These are phyloP conservation scores for Vipera ursinii DNA, from an alignment of 2,797 vertebrate genomes.

Conservation along the genomic window DNA sequence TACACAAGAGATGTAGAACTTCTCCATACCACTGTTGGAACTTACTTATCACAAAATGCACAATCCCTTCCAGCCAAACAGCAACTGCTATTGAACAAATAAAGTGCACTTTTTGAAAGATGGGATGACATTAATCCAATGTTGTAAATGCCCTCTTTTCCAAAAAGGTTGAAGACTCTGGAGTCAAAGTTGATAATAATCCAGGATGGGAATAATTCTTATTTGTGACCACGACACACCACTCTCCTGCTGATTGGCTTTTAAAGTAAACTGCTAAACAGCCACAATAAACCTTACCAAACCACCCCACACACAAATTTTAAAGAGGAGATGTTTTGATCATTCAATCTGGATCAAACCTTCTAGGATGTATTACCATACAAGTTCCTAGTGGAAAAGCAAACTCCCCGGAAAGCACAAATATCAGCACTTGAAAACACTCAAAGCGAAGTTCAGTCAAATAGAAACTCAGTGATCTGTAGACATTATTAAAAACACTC, in stretches of 20 bases:
- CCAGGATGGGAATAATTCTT: not conserved
- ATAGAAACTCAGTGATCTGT: constrained; percentile 40
- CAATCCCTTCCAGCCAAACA: not conserved
- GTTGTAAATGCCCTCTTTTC: not conserved
- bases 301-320: not conserved
- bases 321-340: not conserved
- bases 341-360: not conserved
- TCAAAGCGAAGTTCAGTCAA: not conserved
- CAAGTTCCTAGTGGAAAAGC: not conserved
- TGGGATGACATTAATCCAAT: not conserved
- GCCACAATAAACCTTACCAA: not conserved
- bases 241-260: not conserved
- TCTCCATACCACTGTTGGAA: not conserved
- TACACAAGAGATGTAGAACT: not conserved
- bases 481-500: constrained; percentile 8
- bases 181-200: not conserved
- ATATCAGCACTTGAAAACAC: not conserved
- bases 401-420: not conserved
- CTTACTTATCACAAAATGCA: not conserved
- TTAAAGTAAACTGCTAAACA: not conserved
- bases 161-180: not conserved
- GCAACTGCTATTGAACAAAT: not conserved
- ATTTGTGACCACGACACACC: not conserved
- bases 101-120: not conserved
- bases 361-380: not conserved